Percentiles rank a stretch among this genome's conserved stretches.
These are phyloP conservation scores for Sebastes reedi DNA, from an alignment of 2,797 vertebrate genomes.

Conservation along the genomic window DNA sequence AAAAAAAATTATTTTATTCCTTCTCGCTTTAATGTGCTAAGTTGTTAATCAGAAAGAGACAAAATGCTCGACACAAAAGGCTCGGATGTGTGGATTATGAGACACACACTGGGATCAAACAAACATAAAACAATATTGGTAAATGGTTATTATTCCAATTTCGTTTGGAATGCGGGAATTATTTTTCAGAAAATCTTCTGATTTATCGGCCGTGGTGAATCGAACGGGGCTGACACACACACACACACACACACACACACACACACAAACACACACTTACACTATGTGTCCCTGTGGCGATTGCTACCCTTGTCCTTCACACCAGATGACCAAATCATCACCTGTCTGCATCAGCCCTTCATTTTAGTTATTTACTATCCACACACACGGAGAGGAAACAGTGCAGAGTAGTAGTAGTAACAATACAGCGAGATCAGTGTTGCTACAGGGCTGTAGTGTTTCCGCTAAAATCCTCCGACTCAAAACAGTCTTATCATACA, in stretches of 20 bases:
- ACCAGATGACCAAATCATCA: conserved; percentile 57
- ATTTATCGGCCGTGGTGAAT: conserved; percentile 31
- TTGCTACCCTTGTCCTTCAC: conserved; percentile 54
- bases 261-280: background rate
- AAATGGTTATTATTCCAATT: conserved; percentile 77
- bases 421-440: background rate
- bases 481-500: conserved; percentile 16
- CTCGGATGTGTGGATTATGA: conserved; percentile 69
- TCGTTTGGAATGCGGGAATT: conserved; percentile 54
- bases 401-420: background rate
- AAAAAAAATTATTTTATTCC: conserved; percentile 76
- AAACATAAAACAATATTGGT: conserved; percentile 80
- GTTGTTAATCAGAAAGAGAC: conserved; percentile 81
- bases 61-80: conserved; percentile 71
- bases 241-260: background rate
- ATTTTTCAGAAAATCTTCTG: conserved; percentile 16
- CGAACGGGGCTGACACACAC: background rate
- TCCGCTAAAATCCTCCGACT: background rate
- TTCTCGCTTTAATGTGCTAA: conserved; percentile 79
- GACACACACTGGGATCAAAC: conserved; percentile 78
- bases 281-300: conserved; percentile 14
- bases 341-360: conserved; percentile 44
- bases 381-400: background rate
- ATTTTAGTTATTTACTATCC: conserved; percentile 44
- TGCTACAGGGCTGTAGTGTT: background rate